These are phyloP conservation scores for Gibbula magus DNA, from an alignment of 2,888 invertebrate species.

Conservation along the genomic window DNA sequence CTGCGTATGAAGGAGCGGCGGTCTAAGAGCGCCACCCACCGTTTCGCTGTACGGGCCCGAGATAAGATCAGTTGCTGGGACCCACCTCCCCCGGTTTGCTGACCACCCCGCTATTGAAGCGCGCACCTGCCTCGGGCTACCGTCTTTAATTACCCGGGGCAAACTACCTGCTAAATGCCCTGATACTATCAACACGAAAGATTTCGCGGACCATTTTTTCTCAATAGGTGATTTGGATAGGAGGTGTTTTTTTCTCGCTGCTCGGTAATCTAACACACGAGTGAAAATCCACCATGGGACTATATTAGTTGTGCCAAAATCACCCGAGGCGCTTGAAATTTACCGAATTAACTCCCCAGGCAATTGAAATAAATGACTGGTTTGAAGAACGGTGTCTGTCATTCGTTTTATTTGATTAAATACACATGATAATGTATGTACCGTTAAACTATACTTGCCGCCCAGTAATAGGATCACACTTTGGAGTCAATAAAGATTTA, in stretches of 20 bases:
- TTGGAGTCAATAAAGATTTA: too few relatives aligned
- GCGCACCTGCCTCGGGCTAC: background rate
- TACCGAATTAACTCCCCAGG: too few relatives aligned
- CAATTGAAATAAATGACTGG: too few relatives aligned
- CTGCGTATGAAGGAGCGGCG: background rate
- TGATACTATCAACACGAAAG: conserved; percentile 8
- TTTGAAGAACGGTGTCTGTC: too few relatives aligned
- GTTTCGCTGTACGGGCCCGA: background rate
- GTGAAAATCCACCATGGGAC: too few relatives aligned
- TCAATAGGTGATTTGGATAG: background rate
- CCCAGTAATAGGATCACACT: too few relatives aligned
- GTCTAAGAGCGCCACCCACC: background rate
- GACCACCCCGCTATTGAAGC: background rate
- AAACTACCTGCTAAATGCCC: background rate
- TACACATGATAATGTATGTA: too few relatives aligned
- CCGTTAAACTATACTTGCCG: too few relatives aligned
- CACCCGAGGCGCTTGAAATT: too few relatives aligned
- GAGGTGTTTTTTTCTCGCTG: background rate
- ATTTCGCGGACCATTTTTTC: conserved; percentile 10
- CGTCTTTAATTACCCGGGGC: background rate
- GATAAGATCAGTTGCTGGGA: background rate
- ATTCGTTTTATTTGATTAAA: too few relatives aligned
- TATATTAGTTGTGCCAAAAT: too few relatives aligned
- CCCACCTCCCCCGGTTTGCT: background rate
- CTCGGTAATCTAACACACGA: too few relatives aligned